Evolutionary conservation across 2,888 invertebrate genomes (phyloP), one percentile per base, ranked within the genome.

Genomic region (Agapetus fuscipes): DNA sequence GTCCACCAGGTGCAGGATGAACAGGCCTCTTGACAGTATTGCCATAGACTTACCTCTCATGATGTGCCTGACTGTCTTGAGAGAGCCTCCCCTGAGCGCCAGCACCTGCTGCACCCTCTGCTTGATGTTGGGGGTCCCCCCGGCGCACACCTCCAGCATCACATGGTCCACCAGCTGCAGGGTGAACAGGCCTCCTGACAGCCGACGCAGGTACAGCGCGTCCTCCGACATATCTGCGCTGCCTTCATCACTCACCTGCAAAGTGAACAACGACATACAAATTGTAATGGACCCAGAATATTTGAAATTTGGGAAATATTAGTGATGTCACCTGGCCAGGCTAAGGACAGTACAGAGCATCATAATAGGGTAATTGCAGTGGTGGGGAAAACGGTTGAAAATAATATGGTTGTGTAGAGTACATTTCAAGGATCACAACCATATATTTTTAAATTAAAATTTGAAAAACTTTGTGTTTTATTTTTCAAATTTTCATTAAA

Each of bases 181-280:
- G 0, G 93, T 91, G 60, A 96, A 98, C n/a, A 98, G 70, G 0
- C 98, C 98, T 6, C 86, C 87, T 43, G 96, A 93, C 31, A 98
- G 64, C 46, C 94, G 72, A 55, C 84, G 83, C 45, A 96, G 67
- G 59, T 96, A 96, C 53, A 84, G 82, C 41, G 81, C 84, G 49
- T 95, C 91, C 50, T 88, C 85, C 49, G 82, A 81, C 4, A 29
- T 29, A 9, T 32, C 37, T 24, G 42, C 43, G 9, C 31, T 29
- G 49, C 86, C 85, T 43, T 73, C 67, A 11, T 72, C 67, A 28
- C 24, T 37, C 45, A n/a, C n/a, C n/a, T n/a, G n/a, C n/a, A n/a
- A n/a, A n/a, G n/a, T n/a, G n/a, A n/a, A n/a, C n/a, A n/a, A n/a
- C n/a, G n/a, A n/a, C n/a, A n/a, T n/a, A n/a, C n/a, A n/a, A n/a